These are phyloP conservation scores for Platycheirus rosarum DNA, from an alignment of 2,888 invertebrate species.

Conservation along the genomic window DNA sequence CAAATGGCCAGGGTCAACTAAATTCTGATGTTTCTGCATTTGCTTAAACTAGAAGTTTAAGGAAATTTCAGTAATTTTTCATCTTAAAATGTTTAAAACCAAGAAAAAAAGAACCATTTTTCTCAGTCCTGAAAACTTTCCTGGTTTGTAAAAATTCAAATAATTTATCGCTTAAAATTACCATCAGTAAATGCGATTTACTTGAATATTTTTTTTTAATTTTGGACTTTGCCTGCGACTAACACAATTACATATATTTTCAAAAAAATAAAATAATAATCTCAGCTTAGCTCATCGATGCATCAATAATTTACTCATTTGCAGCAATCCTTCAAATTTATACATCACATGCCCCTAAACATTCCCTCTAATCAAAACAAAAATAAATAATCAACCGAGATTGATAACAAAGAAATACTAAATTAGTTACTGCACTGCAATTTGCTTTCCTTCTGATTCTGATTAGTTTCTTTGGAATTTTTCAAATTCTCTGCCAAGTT, in stretches of 20 bases:
- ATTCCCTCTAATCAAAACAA: not conserved
- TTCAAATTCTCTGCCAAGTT: not conserved
- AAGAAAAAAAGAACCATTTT: too few relatives aligned
- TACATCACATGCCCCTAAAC: constrained; percentile 1
- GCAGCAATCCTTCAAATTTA: not conserved
- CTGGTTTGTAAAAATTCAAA: too few relatives aligned
- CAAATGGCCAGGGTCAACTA: too few relatives aligned
- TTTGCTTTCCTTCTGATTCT: not conserved
- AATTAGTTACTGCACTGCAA: not conserved
- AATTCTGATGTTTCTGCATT: too few relatives aligned
- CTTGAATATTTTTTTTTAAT: not conserved
- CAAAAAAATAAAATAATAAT: not conserved
- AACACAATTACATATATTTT: constrained; percentile 1
- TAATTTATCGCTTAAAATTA: too few relatives aligned
- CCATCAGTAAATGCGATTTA: too few relatives aligned
- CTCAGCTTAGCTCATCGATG: not conserved
- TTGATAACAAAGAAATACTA: constrained; percentile 4
- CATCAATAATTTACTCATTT: not conserved
- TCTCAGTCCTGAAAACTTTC: too few relatives aligned
- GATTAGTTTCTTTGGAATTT: not conserved
- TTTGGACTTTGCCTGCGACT: not conserved
- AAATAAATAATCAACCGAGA: not conserved
- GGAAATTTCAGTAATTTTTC: too few relatives aligned
- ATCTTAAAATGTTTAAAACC: too few relatives aligned
- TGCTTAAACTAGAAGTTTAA: too few relatives aligned